These are phyloP conservation scores for Rhyacophila evoluta DNA, from an alignment of 2,888 invertebrate species.

Conservation along the genomic window DNA sequence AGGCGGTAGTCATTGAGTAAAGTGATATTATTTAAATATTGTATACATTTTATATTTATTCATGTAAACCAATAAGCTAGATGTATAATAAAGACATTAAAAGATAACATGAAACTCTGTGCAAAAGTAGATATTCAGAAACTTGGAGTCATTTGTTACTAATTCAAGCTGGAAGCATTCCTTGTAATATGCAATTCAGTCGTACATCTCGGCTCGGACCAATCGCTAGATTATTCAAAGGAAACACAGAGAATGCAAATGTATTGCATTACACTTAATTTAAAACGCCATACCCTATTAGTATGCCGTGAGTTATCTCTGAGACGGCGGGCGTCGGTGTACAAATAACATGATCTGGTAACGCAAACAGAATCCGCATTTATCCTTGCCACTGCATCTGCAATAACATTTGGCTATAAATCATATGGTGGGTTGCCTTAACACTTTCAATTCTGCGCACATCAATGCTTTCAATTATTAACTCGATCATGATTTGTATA, in stretches of 20 bases:
- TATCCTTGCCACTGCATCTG: constrained; percentile 32
- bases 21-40: no score
- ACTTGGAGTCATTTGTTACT: neutral
- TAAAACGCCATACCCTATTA: constrained; percentile 27
- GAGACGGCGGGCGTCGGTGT: neutral
- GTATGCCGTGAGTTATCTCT: constrained; percentile 23
- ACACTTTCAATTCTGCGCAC: constrained; percentile 20
- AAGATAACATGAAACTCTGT: no score
- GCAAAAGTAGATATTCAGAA: neutral
- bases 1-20: no score
- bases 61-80: no score
- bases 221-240: constrained; percentile 17
- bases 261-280: constrained; percentile 19
- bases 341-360: constrained; percentile 28
- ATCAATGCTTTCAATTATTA: neutral
- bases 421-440: constrained; percentile 37
- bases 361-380: constrained; percentile 29
- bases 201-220: neutral
- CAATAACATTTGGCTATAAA: constrained; percentile 43
- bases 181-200: constrained; percentile 14
- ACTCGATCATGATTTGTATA: neutral
- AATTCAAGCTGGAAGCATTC: neutral
- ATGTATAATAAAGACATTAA: no score
- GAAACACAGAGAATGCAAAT: constrained; percentile 13
- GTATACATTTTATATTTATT: no score